These are phyloP conservation scores for Pogona vitticeps DNA, from an alignment of 2,113 vertebrate genomes.

Conservation along the genomic window DNA sequence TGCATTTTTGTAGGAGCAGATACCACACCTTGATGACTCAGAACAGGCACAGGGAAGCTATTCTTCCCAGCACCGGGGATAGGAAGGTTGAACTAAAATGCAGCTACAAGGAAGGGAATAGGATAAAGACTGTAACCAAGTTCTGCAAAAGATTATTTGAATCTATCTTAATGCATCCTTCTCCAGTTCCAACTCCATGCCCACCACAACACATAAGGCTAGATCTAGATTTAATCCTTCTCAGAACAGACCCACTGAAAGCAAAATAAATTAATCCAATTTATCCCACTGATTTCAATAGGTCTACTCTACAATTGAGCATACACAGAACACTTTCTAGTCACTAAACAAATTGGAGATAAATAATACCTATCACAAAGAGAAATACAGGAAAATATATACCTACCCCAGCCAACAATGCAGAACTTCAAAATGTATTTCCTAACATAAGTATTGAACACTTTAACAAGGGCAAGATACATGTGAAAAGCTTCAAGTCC, in stretches of 20 bases:
- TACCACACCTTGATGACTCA: too few species aligned
- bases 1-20: too few species aligned
- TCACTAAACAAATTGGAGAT: neutral
- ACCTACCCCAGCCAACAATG: constrained; percentile 91
- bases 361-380: constrained; percentile 12
- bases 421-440: constrained; percentile 95
- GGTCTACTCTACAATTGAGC: neutral
- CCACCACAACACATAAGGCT: too few species aligned
- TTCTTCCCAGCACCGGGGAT: too few species aligned
- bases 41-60: too few species aligned
- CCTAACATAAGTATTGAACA: constrained; percentile 90
- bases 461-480: constrained; percentile 93
- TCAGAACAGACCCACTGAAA: neutral
- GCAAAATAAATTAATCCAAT: neutral
- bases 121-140: too few species aligned
- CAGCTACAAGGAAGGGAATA: too few species aligned
- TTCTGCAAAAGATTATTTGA: too few species aligned
- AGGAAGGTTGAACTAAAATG: too few species aligned
- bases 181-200: too few species aligned
- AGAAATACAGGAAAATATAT: constrained; percentile 34
- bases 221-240: too few species aligned
- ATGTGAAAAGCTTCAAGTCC: constrained; percentile 97
- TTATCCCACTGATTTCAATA: neutral
- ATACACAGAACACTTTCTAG: neutral
- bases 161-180: too few species aligned